Conservation (phyloP, 2,888 invertebrate genomes). For the Iselma pallidipennis region DNA sequence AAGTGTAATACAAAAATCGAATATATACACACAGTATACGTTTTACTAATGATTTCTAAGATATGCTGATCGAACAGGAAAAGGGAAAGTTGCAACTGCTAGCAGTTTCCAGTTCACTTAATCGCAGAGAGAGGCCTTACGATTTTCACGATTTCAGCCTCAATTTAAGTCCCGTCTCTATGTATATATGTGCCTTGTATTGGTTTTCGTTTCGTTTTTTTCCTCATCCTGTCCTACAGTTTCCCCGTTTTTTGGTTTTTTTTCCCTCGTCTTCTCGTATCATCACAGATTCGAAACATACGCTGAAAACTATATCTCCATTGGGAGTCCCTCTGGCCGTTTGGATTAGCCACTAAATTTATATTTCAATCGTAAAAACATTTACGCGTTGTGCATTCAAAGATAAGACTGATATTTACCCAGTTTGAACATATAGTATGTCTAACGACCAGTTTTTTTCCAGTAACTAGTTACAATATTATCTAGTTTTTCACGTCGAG, state of each 20-base stretch:
- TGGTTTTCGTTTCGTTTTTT: not conserved
- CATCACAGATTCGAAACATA: constrained; percentile 38
- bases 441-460: no score
- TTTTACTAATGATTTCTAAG: constrained; percentile 28
- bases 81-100: constrained; percentile 38
- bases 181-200: no score
- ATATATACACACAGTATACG: not conserved
- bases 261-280: constrained; percentile 30
- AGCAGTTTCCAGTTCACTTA: constrained; percentile 47
- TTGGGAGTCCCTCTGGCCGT: constrained; percentile 30
- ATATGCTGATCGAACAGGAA: constrained; percentile 30
- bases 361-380: constrained; percentile 48
- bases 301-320: constrained; percentile 37
- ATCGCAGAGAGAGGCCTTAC: constrained; percentile 12
- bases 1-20: not conserved
- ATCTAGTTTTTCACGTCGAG: not conserved
- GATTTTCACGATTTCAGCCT: constrained; percentile 31
- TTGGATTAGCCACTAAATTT: constrained; percentile 46
- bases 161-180: constrained; percentile 41
- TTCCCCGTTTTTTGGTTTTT: no score
- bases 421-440: not conserved
- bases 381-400: constrained; percentile 37
- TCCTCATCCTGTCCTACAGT: no score
- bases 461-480: not conserved
- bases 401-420: not conserved